Percentiles rank a stretch among this genome's conserved stretches.
These are phyloP conservation scores for Ceyx melanurus DNA, from an alignment of 2,113 vertebrate genomes.

Conservation along the genomic window DNA sequence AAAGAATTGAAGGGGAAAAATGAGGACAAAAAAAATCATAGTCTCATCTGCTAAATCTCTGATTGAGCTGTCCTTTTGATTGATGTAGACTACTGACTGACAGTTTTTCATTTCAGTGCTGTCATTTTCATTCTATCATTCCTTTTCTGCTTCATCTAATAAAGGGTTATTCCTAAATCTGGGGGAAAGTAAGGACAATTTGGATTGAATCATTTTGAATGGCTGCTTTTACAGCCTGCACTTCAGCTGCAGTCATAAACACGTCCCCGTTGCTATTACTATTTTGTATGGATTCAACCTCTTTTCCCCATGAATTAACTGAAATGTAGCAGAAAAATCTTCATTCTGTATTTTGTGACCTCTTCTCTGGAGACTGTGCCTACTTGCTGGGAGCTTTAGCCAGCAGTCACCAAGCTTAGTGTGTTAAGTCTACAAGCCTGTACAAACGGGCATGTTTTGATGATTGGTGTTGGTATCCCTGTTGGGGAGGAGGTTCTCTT, in stretches of 20 bases:
- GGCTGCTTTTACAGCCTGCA: not conserved
- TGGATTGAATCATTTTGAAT: not conserved
- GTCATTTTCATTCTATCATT: not conserved
- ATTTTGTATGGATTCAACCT: not conserved
- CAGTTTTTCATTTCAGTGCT: constrained; percentile 12
- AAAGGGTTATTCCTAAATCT: not conserved
- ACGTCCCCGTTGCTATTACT: not conserved
- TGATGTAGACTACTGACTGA: not conserved
- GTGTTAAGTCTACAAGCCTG: not conserved
- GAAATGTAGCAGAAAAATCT: not conserved
- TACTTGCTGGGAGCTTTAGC: not conserved
- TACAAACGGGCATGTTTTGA: not conserved
- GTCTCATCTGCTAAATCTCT: not conserved
- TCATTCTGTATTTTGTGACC: not conserved
- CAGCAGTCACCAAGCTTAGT: not conserved
- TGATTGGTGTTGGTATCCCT: not conserved
- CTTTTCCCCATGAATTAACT: not conserved
- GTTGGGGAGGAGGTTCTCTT: not conserved
- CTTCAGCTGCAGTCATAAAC: not conserved
- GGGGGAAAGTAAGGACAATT: not conserved
- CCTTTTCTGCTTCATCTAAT: constrained; percentile 1
- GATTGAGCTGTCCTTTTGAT: constrained; percentile 20
- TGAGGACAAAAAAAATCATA: not conserved
- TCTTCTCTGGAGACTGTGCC: not conserved
- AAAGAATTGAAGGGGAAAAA: not conserved